phyloP scores from a whole-genome alignment of 2,888 invertebrate species.

The Peribatodes rhomboidaria region DNA sequence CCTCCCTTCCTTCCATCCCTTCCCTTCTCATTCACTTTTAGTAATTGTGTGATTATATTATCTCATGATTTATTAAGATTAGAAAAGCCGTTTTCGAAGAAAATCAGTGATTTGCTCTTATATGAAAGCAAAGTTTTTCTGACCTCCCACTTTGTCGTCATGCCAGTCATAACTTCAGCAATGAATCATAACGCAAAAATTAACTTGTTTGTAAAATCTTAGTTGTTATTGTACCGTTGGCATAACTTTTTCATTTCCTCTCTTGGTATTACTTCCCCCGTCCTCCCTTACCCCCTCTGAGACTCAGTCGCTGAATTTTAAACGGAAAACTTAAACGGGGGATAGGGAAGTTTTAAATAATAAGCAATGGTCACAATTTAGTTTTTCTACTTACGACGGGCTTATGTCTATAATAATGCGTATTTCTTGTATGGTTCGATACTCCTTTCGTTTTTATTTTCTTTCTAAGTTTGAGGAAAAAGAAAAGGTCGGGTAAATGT shows the following conservation, averaged over 20 bases:
- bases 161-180: too few species aligned
- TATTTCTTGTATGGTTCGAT: constrained; percentile 17
- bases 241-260: constrained; percentile 54
- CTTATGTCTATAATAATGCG: constrained; percentile 30
- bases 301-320: constrained; percentile 57
- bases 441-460: constrained; percentile 15
- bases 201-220: constrained; percentile 4
- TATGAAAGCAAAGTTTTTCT: too few species aligned
- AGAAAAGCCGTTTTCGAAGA: too few species aligned
- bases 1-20: too few species aligned
- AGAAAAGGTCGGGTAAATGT: constrained; percentile 15
- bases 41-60: too few species aligned
- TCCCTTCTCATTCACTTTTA: too few species aligned
- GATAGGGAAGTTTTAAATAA: constrained; percentile 56
- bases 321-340: constrained; percentile 60
- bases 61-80: too few species aligned
- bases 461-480: constrained; percentile 16
- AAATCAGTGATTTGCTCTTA: too few species aligned
- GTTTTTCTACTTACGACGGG: constrained; percentile 25
- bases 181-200: neutral
- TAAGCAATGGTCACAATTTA: constrained; percentile 56
- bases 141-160: too few species aligned
- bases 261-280: constrained; percentile 39
- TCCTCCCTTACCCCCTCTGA: constrained; percentile 25
- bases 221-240: constrained; percentile 25